A percentile compares a stretch with the other conserved stretches of the same genome.
Conservation (phyloP, 2,113 vertebrate genomes). For the Forbesichthys papilliferus region DNA sequence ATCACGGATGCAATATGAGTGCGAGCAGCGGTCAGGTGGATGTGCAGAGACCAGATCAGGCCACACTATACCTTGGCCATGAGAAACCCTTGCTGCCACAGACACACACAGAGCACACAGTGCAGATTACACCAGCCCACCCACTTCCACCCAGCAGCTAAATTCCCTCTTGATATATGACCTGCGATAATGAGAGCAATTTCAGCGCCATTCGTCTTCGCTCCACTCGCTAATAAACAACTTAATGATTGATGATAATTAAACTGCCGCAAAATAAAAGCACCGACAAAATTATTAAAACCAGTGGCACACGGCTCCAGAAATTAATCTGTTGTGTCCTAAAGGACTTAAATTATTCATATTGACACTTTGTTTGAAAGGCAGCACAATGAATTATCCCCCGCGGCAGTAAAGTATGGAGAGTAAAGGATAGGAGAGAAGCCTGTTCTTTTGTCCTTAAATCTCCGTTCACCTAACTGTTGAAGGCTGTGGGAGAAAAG, state of each 20-base stretch:
- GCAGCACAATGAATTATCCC: constrained; percentile 31
- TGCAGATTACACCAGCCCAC: constrained; percentile 29
- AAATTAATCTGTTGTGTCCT: constrained; percentile 48
- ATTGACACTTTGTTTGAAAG: constrained; percentile 53
- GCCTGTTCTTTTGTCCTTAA: constrained; percentile 39
- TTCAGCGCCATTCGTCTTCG: constrained; percentile 64
- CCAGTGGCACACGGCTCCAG: constrained; percentile 26
- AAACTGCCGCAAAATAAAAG: constrained; percentile 65
- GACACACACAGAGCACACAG: constrained; percentile 3
- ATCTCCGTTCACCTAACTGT: constrained; percentile 3
- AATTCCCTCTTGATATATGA: constrained; percentile 64
- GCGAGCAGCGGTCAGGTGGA: not conserved
- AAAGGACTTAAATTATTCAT: constrained; percentile 51
- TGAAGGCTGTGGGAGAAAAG: not conserved
- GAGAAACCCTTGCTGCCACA: constrained; percentile 34
- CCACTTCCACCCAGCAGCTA: constrained; percentile 38
- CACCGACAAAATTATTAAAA: constrained; percentile 70
- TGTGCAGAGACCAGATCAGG: constrained; percentile 1
- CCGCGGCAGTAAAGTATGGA: constrained; percentile 35
- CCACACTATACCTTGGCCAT: constrained; percentile 17
- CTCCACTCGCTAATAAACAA: constrained; percentile 72
- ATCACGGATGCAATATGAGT: constrained; percentile 8
- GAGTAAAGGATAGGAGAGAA: constrained; percentile 30
- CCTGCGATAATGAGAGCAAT: constrained; percentile 69
- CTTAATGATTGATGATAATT: constrained; percentile 74